A percentile compares a stretch with the other conserved stretches of the same genome.
phyloP scores from a whole-genome alignment of 2,113 vertebrate species.

The Microcebus lehilahytsara region DNA sequence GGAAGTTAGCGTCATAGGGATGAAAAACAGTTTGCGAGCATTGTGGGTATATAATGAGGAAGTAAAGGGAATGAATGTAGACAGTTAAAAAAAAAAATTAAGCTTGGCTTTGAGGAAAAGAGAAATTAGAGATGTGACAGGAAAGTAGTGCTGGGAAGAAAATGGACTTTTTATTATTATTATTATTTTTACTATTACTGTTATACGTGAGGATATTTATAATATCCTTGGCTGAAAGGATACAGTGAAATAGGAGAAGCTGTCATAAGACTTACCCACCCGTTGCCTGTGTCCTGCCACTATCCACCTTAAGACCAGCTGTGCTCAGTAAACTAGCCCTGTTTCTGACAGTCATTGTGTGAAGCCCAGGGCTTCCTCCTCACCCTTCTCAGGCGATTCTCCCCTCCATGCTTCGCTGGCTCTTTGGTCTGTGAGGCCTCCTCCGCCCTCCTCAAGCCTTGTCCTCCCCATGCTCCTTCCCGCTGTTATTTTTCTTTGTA shows the following conservation, averaged over 20 bases:
- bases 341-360: fast-evolving
- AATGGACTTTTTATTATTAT: neutral
- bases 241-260: neutral
- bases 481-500: neutral
- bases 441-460: neutral
- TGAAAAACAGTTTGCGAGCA: neutral
- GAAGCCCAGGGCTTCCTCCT: neutral
- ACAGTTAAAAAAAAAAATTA: neutral
- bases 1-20: neutral
- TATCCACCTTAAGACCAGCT: neutral
- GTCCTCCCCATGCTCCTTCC: neutral
- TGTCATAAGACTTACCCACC: neutral
- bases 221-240: neutral
- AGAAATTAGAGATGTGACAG: neutral
- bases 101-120: neutral
- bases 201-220: neutral
- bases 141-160: neutral
- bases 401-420: neutral
- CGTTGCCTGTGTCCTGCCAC: neutral
- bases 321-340: too few species aligned
- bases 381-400: neutral
- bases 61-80: neutral
- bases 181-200: neutral
- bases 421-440: neutral
- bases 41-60: neutral